Conservation (phyloP, 2,113 vertebrate genomes). For the Mirza zaza region DNA sequence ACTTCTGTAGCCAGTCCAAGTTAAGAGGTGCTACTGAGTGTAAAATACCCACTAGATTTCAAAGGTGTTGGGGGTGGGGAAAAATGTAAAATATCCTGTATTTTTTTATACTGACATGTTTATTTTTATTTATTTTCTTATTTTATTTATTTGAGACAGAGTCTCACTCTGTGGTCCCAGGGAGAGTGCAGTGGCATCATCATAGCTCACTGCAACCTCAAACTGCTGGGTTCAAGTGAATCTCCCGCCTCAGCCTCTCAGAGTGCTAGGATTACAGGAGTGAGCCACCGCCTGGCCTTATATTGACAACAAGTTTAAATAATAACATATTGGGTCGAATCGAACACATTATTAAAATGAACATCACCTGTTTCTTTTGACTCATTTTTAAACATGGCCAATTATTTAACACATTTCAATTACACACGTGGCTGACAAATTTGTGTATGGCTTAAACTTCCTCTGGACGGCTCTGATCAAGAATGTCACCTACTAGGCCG, state of each 20-base stretch:
- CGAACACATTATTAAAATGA: conserved; percentile 2
- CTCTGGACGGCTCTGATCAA: background rate
- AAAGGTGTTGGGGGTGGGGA: background rate
- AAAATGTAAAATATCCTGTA: background rate
- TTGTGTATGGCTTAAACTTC: background rate
- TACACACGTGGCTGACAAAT: background rate
- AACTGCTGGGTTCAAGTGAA: too few relatives aligned
- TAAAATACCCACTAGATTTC: background rate
- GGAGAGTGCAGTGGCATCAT: too few relatives aligned
- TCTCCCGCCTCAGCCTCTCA: too few relatives aligned
- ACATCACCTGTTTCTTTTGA: background rate
- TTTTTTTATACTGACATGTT: background rate
- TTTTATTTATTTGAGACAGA: too few relatives aligned
- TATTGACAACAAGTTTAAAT: background rate
- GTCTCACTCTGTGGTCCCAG: too few relatives aligned
- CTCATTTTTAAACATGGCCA: background rate
- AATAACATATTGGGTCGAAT: background rate
- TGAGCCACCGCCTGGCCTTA: background rate
- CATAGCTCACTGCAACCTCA: too few relatives aligned
- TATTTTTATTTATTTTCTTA: too few relatives aligned
- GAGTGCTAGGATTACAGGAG: too few relatives aligned
- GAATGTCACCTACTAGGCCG: background rate
- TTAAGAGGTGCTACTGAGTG: background rate
- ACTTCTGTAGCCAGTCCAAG: background rate
- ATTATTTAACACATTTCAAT: background rate